phyloP scores from a whole-genome alignment of 2,888 invertebrate genomes.

The Lochmaea crataegi region DNA sequence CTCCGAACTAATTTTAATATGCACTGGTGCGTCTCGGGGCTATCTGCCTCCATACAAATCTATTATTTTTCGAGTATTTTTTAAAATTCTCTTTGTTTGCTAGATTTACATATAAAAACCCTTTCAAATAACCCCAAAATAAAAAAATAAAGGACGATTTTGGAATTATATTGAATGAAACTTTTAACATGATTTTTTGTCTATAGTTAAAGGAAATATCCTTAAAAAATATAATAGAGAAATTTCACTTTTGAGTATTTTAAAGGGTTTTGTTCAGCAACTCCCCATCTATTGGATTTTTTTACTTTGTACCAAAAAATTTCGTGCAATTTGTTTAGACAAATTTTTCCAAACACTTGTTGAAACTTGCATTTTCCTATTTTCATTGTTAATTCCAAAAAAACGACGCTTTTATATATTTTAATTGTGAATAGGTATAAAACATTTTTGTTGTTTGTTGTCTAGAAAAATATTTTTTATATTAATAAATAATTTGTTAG shows the following conservation, averaged over 20 bases:
- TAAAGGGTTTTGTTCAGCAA: background rate
- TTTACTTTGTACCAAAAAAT: background rate
- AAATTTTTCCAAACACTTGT: slow-evolving; percentile 19
- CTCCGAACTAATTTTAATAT: no score
- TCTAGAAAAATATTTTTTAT: slow-evolving; percentile 44
- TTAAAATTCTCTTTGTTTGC: no score
- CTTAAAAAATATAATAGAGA: no score
- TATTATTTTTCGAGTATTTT: no score
- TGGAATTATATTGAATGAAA: no score
- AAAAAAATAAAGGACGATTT: no score
- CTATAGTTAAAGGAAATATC: no score
- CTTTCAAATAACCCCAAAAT: no score
- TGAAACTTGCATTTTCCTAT: slow-evolving; percentile 33
- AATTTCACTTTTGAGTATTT: background rate
- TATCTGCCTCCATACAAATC: no score
- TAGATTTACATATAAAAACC: no score
- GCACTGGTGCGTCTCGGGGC: no score
- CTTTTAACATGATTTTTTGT: no score
- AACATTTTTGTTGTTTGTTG: slow-evolving; percentile 43
- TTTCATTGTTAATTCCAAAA: slow-evolving; percentile 18
- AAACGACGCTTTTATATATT: slow-evolving; percentile 5
- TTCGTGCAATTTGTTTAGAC: background rate
- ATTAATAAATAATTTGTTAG: slow-evolving; percentile 43
- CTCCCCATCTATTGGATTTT: background rate
- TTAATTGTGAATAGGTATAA: slow-evolving; percentile 30